Base-by-base conservation (phyloP, 2,797 vertebrate genomes). In the Anguilla marmorata region DNA sequence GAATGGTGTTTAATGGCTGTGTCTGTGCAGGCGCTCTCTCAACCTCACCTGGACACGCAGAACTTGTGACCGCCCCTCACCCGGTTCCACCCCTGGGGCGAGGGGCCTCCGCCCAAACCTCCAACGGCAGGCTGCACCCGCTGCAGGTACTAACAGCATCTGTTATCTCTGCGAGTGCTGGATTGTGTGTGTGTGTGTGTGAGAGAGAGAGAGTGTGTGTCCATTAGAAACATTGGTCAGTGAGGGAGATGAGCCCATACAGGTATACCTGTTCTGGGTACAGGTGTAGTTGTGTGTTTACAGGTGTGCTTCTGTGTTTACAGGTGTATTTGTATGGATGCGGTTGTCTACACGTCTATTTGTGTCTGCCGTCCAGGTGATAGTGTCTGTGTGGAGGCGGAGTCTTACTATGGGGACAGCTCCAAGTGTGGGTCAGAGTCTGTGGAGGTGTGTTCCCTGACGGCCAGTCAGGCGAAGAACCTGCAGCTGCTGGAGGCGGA, bases 41-140 rank as follows among this genome's bases (percentile, higher is more conserved):
- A 97, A 96, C 90, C 92, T 0, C 86, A 97, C 96, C 2, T 97
- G 97, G 97, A 96, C 95, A 92, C 93, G 86, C 88, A 93, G 90
- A 54, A 91, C 94, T 86, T 92, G 87, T 86, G 94, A 85, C 76
- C 82, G 21, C 48, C 50, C 45, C 50, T 63, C 58, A 74, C 45
- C 14, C 24, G 3, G 8, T n/a, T 4, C 63, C 21, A 45, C 48
- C 3, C n/a, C 30, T 7, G 27, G 58, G 11, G 48, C 16, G 33
- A 86, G 80, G 50, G 50, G 54, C 48, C 48, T 27, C 79, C 41
- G 24, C 21, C 21, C 41, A n/a, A 24, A 50, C 21, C 41, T n/a
- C 19, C 41, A 45, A 50, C 7, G 7, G 21, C 79, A 72, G 85
- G 41, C 50, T 56, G 16, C 19, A 21, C n/a, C 58, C 58, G 21